Evolutionary conservation across 1,140 invertebrate species (phyloP).

Genomic region (Euwallacea similis): DNA sequence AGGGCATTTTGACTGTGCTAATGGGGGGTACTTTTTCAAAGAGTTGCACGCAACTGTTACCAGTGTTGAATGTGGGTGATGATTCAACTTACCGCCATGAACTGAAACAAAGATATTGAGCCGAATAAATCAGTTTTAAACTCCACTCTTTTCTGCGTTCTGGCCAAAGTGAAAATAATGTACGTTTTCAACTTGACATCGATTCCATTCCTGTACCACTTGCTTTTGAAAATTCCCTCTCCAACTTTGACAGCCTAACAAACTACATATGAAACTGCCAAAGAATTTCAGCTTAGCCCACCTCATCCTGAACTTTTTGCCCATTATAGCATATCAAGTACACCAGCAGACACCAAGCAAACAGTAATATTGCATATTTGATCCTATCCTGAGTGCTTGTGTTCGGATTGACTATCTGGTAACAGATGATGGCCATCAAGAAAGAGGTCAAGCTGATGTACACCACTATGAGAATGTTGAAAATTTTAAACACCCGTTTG

Average conservation of each 20-base stretch:
- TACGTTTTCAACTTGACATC: background rate
- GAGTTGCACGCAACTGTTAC: no score
- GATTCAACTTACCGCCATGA: constrained; percentile 1
- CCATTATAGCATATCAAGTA: constrained; percentile 3
- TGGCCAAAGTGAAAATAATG: background rate
- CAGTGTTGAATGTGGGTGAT: background rate
- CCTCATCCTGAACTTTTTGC: constrained; percentile 15
- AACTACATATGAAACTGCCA: background rate
- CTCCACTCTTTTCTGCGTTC: background rate
- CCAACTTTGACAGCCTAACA: constrained; percentile 19
- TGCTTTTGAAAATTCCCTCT: constrained; percentile 18
- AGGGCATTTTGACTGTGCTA: no score
- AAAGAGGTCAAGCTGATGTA: constrained; percentile 10
- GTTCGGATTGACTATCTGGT: constrained; percentile 14
- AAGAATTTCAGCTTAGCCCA: background rate
- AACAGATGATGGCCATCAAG: background rate
- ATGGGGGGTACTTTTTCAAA: no score
- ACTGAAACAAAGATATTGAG: background rate
- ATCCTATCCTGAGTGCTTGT: constrained; percentile 4
- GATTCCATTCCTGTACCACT: constrained; percentile 13
- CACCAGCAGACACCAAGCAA: constrained; percentile 5
- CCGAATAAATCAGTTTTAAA: constrained; percentile 11
- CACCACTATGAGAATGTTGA: constrained; percentile 1
- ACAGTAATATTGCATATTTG: constrained; percentile 5
- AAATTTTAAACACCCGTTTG: constrained; percentile 6